These are phyloP conservation scores for Drosophila heteroneura DNA, from an alignment of 2,888 invertebrate species.

Conservation along the genomic window DNA sequence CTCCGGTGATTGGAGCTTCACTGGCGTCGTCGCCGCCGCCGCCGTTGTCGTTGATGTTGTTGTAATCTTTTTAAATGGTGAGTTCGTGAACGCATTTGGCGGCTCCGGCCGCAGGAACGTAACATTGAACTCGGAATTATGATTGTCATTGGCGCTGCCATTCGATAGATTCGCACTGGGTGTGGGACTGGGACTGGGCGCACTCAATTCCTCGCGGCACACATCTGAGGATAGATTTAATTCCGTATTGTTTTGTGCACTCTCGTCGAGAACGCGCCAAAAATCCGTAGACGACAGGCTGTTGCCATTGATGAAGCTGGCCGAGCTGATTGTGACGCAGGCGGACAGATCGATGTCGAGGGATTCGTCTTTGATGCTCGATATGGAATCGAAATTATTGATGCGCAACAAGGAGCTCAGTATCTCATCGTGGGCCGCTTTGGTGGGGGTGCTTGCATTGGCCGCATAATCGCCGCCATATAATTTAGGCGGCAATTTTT, in stretches of 20 bases:
- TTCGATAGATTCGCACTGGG: slow-evolving; percentile 39
- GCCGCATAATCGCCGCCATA: slow-evolving; percentile 68
- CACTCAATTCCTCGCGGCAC: slow-evolving; percentile 48
- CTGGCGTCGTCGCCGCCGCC: slow-evolving; percentile 46
- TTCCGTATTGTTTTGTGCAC: slow-evolving; percentile 81
- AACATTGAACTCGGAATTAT: slow-evolving; percentile 76
- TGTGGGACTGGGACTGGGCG: slow-evolving; percentile 35
- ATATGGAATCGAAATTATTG: slow-evolving; percentile 84
- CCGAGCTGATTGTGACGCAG: slow-evolving; percentile 84
- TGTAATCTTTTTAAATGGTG: slow-evolving; percentile 74
- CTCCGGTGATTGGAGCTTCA: slow-evolving; percentile 65
- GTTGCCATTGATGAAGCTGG: slow-evolving; percentile 81
- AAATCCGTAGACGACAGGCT: slow-evolving; percentile 84
- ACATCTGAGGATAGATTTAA: slow-evolving; percentile 65
- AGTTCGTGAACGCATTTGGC: slow-evolving; percentile 76
- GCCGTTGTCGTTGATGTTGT: slow-evolving; percentile 32
- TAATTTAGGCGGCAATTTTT: slow-evolving; percentile 84
- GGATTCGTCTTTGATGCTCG: slow-evolving; percentile 85
- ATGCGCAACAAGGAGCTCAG: slow-evolving; percentile 83
- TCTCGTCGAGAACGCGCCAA: slow-evolving; percentile 84
- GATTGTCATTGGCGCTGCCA: slow-evolving; percentile 57
- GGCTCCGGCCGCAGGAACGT: slow-evolving; percentile 81
- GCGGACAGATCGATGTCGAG: slow-evolving; percentile 84
- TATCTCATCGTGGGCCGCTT: slow-evolving; percentile 83
- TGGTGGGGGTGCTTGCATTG: slow-evolving; percentile 74